A percentile compares a stretch with the other conserved stretches of the same genome.
These are phyloP conservation scores for Saimiri boliviensis DNA, from an alignment of 2,113 vertebrate genomes.

Conservation along the genomic window DNA sequence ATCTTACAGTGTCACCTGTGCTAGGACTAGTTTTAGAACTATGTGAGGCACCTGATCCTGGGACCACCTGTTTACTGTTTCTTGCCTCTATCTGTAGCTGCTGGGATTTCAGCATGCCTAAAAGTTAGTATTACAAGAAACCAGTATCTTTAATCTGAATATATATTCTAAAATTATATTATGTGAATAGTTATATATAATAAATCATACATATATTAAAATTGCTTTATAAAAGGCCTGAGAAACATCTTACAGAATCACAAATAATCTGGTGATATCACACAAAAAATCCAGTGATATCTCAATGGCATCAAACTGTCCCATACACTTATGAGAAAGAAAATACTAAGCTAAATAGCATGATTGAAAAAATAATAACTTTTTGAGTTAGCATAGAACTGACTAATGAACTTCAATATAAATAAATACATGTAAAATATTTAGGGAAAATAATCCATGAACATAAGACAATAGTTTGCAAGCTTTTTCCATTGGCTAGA, in stretches of 20 bases:
- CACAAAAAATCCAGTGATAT: not conserved
- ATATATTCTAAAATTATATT: not conserved
- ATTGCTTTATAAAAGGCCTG: not conserved
- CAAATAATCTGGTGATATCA: slow-evolving; percentile 18
- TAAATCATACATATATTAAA: not conserved
- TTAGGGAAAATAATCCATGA: not conserved
- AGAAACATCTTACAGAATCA: not conserved
- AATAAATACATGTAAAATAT: not conserved
- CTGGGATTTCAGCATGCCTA: not conserved
- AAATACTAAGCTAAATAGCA: not conserved
- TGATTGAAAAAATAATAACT: not conserved
- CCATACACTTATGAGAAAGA: not conserved
- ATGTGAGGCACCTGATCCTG: not conserved
- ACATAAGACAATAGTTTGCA: not conserved
- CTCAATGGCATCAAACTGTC: not conserved
- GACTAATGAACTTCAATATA: not conserved
- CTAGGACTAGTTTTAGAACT: not conserved
- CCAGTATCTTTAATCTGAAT: not conserved
- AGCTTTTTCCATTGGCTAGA: not conserved
- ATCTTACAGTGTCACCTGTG: not conserved
- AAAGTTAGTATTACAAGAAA: slow-evolving; percentile 8
- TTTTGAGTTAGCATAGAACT: not conserved
- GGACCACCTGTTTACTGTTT: not conserved
- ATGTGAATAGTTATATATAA: not conserved
- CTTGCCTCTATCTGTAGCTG: not conserved